Base-by-base conservation (phyloP, 1,140 invertebrate genomes). In the Ips nitidus region DNA sequence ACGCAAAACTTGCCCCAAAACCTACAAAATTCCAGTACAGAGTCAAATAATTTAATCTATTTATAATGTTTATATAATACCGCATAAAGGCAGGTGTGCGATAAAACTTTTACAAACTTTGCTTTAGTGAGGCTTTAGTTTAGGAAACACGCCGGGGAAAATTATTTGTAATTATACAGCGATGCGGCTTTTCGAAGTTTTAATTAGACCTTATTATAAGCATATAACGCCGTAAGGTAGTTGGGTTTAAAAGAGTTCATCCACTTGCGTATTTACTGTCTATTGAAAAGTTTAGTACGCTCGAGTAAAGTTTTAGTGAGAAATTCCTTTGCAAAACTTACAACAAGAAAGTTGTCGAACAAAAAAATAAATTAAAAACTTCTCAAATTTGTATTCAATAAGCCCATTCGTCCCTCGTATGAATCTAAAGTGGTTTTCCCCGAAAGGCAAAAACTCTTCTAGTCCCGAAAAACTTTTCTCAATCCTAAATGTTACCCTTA, bases 31-130 rank as follows among this genome's bases (percentile, higher is more conserved):
- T 22, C 22, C 22, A 22, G 22, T 22, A 22, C 22, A 22, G 45
- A 22, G 6, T 22, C 6, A 52, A 40, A 53, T 43, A 63, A 63
- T 53, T 40, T 63, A 63, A 52, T 52, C 37, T 63, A 63, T 63
- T 63, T 38, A 36, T 52, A 63, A 63, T 63, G 50, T 63, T 63
- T 63, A 63, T 63, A 53, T 52, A 52, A 63, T 63, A 53, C 41
- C 40, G 7, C 47, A 50, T 52, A 63, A 63, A 63, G 22, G 36
- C 61, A 52, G 61, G 61, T 63, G 50, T 41, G 61, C 61, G 50
- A 63, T 63, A 63, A 52, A 63, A 63, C 59, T 61, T 61, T 61
- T 61, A 42, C 22, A 43, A 61, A 61, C 47, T 63, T 63, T 53
- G 50, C 50, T 63, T 38, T 52, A 40, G 45, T n/a, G 40, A 63